phyloP scores from a whole-genome alignment of 1,140 invertebrate genomes.

The Drosophila lacertosa region DNA sequence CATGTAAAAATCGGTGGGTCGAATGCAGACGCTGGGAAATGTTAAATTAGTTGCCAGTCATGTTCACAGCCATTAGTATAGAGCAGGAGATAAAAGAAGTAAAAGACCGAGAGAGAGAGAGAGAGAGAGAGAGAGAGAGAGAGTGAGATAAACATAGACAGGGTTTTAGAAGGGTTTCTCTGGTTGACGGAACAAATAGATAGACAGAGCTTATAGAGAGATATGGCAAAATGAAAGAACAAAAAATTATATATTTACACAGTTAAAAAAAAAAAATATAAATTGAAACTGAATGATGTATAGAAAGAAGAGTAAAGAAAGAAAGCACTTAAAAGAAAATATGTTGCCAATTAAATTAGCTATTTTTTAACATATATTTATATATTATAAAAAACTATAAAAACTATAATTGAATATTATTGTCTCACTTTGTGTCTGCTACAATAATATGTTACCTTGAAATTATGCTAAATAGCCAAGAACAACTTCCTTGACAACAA shows the following conservation, averaged over 20 bases:
- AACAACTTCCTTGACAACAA: conserved; percentile 40
- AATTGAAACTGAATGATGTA: too few species aligned
- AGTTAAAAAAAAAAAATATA: background rate
- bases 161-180: background rate
- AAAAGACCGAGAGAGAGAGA: background rate
- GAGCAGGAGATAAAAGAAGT: background rate
- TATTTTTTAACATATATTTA: too few species aligned
- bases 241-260: background rate
- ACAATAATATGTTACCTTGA: conserved; percentile 12
- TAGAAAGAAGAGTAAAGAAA: too few species aligned
- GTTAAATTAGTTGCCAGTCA: conserved; percentile 70
- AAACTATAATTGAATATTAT: too few species aligned
- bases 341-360: too few species aligned
- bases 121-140: background rate
- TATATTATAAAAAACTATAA: background rate
- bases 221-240: conserved; percentile 3
- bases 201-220: background rate
- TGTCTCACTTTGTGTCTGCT: background rate
- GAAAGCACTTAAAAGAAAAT: too few species aligned
- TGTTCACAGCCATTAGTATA: conserved; percentile 44
- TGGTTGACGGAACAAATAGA: conserved; percentile 1
- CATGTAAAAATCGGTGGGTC: conserved; percentile 30
- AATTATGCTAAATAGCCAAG: conserved; percentile 38
- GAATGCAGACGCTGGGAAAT: conserved; percentile 29
- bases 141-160: background rate